Conservation (phyloP, 2,113 vertebrate species). For the Apodemus sylvaticus region DNA sequence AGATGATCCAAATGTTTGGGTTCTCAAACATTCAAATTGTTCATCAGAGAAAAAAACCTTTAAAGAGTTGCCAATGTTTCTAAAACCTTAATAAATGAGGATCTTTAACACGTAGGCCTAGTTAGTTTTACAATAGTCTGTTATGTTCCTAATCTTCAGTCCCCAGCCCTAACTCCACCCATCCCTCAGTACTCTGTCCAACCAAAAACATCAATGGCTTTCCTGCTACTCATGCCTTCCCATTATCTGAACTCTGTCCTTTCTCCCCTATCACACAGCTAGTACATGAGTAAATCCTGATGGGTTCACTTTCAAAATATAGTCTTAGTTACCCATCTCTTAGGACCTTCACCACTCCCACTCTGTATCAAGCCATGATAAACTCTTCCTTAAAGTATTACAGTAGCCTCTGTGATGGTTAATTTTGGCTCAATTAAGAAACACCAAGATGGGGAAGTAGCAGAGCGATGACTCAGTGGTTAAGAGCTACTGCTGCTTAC, state of each 20-base stretch:
- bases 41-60: not conserved
- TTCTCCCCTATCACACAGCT: not conserved
- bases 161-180: too few relatives aligned
- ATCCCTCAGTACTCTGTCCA: not conserved
- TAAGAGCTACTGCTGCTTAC: not conserved
- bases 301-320: constrained; percentile 32
- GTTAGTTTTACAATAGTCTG: not conserved
- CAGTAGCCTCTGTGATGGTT: not conserved
- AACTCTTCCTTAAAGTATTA: not conserved
- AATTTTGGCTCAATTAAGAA: not conserved
- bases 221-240: not conserved
- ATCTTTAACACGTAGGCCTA: not conserved
- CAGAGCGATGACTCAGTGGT: not conserved
- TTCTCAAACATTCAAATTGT: not conserved
- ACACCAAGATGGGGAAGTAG: not conserved
- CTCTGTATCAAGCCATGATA: not conserved
- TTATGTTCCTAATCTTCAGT: not conserved
- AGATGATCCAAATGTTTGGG: constrained; percentile 20
- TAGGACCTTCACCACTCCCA: not conserved
- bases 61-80: not conserved
- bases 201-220: not conserved
- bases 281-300: constrained; percentile 5
- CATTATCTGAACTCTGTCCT: not conserved
- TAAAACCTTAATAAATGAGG: constrained; percentile 25
- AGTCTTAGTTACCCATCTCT: not conserved